Base-by-base conservation (phyloP, 2,888 invertebrate species). In the Agrotis segetum region DNA sequence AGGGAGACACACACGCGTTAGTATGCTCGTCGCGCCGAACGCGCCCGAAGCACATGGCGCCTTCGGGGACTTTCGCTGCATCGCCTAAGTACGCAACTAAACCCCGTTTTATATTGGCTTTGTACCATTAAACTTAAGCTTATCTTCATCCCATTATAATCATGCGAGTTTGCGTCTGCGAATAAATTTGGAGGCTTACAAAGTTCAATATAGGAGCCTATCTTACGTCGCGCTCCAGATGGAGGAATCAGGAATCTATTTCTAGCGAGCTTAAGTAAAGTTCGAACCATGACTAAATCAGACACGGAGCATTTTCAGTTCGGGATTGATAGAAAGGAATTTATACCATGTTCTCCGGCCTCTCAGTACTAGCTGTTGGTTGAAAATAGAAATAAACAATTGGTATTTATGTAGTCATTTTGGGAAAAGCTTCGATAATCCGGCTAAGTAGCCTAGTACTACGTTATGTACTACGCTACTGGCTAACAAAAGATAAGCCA, bases 111-210 rank as follows among this genome's bases (percentile, higher is more conserved):
- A 87, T 81, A 84, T 79, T 78, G 76, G 79, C 87, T 81, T 85
- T 78, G 71, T 85, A 85, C 67, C 86, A 86, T 87, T 83, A 83
- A 80, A 82, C 79, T 83, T 74, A 80, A 83, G 80, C 79, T 83
- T 79, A 84, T 78, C 71, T 79, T 81, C 75, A 81, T 85, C 81
- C 84, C 69, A 69, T 83, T 79, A 85, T 81, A 85, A 87, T 83
- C 84, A 80, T 72, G 73, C 64, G 79, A 85, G 80, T 75, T 79
- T 79, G 84, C 84, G 79, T 69, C 77, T 62, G 53, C 76, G 85
- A 86, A 85, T 85, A 85, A 85, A 85, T 85, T 85, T 78, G 58
- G 65, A 82, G 80, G 85, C 85, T 85, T 85, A 82, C 67, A 70
- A 79, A 83, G 83, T 86, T 86, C 82, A 79, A 78, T 79, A 71